Conservation (phyloP, 1,140 invertebrate species). For the Drosophila nebulosa region DNA sequence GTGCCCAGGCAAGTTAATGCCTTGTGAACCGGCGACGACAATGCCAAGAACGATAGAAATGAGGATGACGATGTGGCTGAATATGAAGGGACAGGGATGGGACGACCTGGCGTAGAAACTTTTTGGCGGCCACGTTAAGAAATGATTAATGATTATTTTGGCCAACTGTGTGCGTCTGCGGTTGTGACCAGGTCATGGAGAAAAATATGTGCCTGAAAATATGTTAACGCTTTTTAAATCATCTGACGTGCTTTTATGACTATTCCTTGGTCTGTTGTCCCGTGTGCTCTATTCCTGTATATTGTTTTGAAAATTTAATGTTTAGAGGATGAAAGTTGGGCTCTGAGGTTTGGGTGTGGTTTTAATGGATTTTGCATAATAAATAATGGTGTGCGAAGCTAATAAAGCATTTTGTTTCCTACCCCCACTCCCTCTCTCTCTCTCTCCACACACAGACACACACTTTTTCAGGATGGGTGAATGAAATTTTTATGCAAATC, state of each 20-base stretch:
- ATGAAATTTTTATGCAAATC: not conserved
- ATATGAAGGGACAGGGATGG: not conserved
- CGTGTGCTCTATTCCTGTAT: not conserved
- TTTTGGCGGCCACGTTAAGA: constrained; percentile 57
- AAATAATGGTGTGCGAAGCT: constrained; percentile 28
- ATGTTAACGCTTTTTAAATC: constrained; percentile 77
- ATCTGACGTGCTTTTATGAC: constrained; percentile 32
- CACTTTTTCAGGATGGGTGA: not conserved
- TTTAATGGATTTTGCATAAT: constrained; percentile 7
- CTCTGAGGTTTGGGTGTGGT: not conserved
- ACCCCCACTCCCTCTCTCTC: not conserved
- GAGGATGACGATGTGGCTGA: not conserved
- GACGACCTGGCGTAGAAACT: constrained; percentile 45
- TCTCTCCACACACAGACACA: too few relatives aligned
- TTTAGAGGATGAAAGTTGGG: not conserved
- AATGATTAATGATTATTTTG: constrained; percentile 76
- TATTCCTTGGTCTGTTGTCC: constrained; percentile 14
- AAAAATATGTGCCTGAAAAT: constrained; percentile 51
- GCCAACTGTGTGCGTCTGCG: constrained; percentile 51
- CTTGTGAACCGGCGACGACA: constrained; percentile 34
- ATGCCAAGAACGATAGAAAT: not conserved
- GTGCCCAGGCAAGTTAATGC: constrained; percentile 61
- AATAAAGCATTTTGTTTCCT: not conserved
- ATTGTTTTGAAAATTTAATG: constrained; percentile 39
- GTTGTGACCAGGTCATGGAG: constrained; percentile 24